A percentile compares a stretch with the other conserved stretches of the same genome.
These are phyloP conservation scores for Solea senegalensis DNA, from an alignment of 2,113 vertebrate genomes.

Conservation along the genomic window DNA sequence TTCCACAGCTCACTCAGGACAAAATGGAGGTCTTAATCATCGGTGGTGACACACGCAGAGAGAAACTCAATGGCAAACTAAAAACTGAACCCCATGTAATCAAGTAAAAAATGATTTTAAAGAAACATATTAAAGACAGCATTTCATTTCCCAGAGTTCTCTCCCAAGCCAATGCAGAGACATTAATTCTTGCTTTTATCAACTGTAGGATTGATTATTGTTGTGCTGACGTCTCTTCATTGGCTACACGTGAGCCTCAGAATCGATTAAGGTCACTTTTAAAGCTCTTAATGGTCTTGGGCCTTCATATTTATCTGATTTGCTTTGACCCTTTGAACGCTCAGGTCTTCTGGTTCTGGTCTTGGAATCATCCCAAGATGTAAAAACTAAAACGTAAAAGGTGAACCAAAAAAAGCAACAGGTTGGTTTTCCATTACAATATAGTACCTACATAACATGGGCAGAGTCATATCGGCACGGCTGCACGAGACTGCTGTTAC, in stretches of 20 bases:
- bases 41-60: neutral
- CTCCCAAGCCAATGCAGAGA: neutral
- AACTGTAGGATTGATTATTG: neutral
- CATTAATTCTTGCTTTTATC: neutral
- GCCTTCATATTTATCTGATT: neutral
- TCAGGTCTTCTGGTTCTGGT: neutral
- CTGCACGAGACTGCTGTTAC: too few relatives aligned
- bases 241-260: neutral
- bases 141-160: slow-evolving; percentile 1
- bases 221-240: neutral
- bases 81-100: neutral
- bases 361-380: neutral
- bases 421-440: too few relatives aligned
- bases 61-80: neutral
- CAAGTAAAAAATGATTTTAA: too few relatives aligned
- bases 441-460: too few relatives aligned
- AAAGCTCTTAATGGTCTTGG: neutral
- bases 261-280: neutral
- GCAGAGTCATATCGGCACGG: too few relatives aligned
- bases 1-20: neutral
- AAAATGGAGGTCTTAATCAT: neutral
- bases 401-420: too few relatives aligned
- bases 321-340: neutral
- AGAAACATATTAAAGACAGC: neutral
- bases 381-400: neutral